phyloP scores from a whole-genome alignment of 92 coral and sea anemone genomes.

The Epizoanthus fatuus region DNA sequence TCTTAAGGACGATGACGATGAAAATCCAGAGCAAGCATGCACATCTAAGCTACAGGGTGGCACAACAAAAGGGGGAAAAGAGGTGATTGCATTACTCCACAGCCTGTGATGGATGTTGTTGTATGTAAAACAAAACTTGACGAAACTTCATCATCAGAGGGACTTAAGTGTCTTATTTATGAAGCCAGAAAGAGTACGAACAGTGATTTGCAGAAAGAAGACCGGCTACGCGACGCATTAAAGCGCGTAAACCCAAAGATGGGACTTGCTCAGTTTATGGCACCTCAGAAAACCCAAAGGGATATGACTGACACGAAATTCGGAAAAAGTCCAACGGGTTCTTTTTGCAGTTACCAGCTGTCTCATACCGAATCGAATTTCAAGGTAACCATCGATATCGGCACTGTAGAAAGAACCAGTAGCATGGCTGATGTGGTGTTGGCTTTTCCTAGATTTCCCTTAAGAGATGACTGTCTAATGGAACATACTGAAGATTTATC shows the following conservation, averaged over 20 bases:
- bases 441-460: not conserved
- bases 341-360: not conserved
- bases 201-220: constrained; percentile 15
- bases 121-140: constrained; percentile 62
- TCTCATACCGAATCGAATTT: not conserved
- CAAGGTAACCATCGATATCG: not conserved
- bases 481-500: not conserved
- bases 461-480: not conserved
- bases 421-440: not conserved
- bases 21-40: constrained; percentile 39
- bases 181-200: constrained; percentile 53
- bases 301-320: not conserved
- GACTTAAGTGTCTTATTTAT: constrained; percentile 48
- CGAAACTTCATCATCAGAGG: constrained; percentile 24
- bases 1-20: constrained; percentile 29
- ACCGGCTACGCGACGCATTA: constrained; percentile 13
- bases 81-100: constrained; percentile 38
- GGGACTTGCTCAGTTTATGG: constrained; percentile 55
- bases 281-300: not conserved
- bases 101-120: constrained; percentile 52
- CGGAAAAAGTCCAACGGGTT: not conserved
- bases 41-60: constrained; percentile 60
- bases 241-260: constrained; percentile 46
- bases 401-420: not conserved
- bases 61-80: constrained; percentile 49